Evolutionary conservation across 2,888 invertebrate genomes (phyloP), one percentile per base, ranked within the genome.

Genomic region (Pherbina coryleti): DNA sequence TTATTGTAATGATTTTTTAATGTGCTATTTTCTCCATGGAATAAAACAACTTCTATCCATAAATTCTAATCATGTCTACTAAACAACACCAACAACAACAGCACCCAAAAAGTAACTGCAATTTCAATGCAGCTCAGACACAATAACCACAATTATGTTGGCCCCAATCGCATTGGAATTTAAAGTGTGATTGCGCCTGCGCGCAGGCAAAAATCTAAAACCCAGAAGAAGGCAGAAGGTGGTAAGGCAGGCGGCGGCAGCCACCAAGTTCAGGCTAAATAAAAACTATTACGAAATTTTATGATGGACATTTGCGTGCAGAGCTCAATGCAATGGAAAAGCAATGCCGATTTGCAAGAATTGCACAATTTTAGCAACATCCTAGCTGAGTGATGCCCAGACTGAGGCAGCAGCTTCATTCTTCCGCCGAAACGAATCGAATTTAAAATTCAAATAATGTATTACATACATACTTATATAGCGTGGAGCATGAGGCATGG

Each of bases 271-370:
- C 49, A 49, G 69, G 55, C 28, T n/a, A 60, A 57, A 37, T 44
- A 44, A 37, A 60, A 31, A 72, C 72, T 57, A 60, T 25, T 72
- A 72, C 25, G 19, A 60, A 60, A 72, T 73, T 62, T 62, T 73
- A 62, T 73, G 73, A 62, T 73, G 28, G 60, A 44, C 73, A 73
- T 73, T 73, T 62, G 73, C 73, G 62, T 73, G 73, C 49, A 60
- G 14, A 25, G 60, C 73, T 11, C n/a, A 25, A 34, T 28, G 17
- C 64, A n/a, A 34, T 34, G n/a, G 44, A 60, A 28, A 25, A 60
- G 60, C 19, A n/a, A 28, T 34, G 55, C 37, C 22, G 60, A 60
- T 28, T 25, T 60, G 60, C 22, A n/a, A 22, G 19, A 57, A 57
- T 57, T 72, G 57, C 55, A 28, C 53, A 55, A 57, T 55, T 55